Conservation (phyloP, 2,113 vertebrate species). For the Eupsittula cactorum region DNA sequence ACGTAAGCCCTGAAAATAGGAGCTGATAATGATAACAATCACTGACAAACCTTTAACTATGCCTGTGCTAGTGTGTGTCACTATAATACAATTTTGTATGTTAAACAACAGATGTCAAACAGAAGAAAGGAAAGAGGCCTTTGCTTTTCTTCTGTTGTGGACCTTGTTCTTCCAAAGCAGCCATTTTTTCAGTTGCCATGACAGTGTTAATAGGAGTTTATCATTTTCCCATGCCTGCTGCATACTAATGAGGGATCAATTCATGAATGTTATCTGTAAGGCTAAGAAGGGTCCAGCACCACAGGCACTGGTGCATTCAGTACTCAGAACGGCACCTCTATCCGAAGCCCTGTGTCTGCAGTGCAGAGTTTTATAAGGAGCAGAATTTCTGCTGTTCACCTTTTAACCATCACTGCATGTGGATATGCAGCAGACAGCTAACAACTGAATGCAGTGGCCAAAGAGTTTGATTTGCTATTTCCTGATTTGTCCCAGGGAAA, state of each 20-base stretch:
- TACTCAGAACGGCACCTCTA: background rate
- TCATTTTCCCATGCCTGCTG: constrained; percentile 82
- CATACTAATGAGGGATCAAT: constrained; percentile 78
- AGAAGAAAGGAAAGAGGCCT: constrained; percentile 80
- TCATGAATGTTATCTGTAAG: constrained; percentile 71
- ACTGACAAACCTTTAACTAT: background rate
- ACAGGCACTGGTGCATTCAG: background rate
- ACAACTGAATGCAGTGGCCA: background rate
- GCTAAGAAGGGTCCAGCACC: constrained; percentile 58
- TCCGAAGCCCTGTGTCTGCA: background rate
- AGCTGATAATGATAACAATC: constrained; percentile 28
- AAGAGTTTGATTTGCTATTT: background rate
- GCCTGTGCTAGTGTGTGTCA: constrained; percentile 27
- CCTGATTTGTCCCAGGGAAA: background rate
- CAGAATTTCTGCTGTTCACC: background rate
- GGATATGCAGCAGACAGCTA: background rate
- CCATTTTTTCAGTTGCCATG: constrained; percentile 92
- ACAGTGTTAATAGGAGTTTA: constrained; percentile 88
- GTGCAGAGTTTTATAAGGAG: background rate
- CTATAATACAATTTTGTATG: constrained; percentile 85
- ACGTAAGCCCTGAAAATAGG: background rate
- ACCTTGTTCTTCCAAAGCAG: constrained; percentile 82
- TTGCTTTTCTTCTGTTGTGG: constrained; percentile 81
- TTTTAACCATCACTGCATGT: background rate
- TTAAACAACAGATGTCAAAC: constrained; percentile 93